Percentiles rank a stretch among this genome's conserved stretches.
Evolutionary conservation across 1,140 invertebrate genomes (phyloP).

Genomic region (Halictus rubicundus): DNA sequence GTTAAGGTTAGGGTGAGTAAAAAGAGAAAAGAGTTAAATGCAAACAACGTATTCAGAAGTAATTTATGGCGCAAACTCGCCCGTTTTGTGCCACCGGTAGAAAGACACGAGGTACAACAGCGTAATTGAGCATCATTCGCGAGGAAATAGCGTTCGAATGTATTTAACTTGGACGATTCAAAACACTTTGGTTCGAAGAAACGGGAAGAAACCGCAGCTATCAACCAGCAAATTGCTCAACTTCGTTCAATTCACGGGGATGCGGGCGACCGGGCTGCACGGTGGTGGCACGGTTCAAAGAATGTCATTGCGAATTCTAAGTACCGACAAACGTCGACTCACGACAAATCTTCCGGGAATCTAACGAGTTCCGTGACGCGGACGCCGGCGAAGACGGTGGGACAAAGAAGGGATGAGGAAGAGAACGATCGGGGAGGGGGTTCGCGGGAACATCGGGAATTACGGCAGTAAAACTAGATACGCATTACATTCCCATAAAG

Average conservation of each 20-base stretch:
- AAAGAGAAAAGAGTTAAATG: no score
- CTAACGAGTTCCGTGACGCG: conserved; percentile 61
- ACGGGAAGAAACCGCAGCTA: background rate
- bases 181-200: background rate
- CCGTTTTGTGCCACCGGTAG: no score
- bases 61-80: no score
- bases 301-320: conserved; percentile 27
- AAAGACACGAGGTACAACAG: no score
- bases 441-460: conserved; percentile 47
- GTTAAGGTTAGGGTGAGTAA: no score
- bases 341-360: conserved; percentile 48
- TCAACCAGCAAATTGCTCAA: background rate
- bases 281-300: conserved; percentile 18
- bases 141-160: no score
- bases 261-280: background rate
- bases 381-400: background rate
- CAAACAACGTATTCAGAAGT: no score
- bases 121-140: no score
- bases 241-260: no score
- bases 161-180: background rate
- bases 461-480: conserved; percentile 59
- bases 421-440: background rate
- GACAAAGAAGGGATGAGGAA: background rate
- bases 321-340: conserved; percentile 40
- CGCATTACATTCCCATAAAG: conserved; percentile 61